A percentile compares a stretch with the other conserved stretches of the same genome.
Evolutionary conservation across 2,113 vertebrate species (phyloP).

Genomic region (Hassar affinis): DNA sequence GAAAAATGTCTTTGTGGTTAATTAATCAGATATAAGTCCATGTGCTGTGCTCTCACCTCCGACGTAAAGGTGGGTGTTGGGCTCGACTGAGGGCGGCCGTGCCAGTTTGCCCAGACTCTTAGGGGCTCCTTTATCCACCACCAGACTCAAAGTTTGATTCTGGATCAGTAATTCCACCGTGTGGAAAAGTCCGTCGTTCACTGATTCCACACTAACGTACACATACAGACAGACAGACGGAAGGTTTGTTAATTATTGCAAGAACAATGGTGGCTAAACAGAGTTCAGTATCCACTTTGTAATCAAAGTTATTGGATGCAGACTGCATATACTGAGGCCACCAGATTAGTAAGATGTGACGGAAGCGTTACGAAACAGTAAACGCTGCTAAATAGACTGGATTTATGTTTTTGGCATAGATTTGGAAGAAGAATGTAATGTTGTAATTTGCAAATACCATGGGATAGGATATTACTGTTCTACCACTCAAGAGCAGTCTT

Average conservation of each 20-base stretch:
- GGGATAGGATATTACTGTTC: neutral
- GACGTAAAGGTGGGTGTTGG: conserved; percentile 90
- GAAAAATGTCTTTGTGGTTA: neutral
- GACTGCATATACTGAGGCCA: neutral
- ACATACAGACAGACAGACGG: conserved; percentile 15
- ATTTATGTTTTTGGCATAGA: neutral
- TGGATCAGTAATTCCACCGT: conserved; percentile 90
- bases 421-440: neutral
- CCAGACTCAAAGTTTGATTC: conserved; percentile 91
- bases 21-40: neutral
- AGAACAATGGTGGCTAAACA: neutral
- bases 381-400: neutral
- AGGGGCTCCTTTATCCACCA: conserved; percentile 90
- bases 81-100: conserved; percentile 83
- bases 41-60: conserved; percentile 77
- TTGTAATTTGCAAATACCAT: neutral
- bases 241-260: neutral
- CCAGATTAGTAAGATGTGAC: neutral
- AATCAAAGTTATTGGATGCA: neutral
- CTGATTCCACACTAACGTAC: conserved; percentile 86
- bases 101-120: conserved; percentile 92
- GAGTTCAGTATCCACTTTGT: neutral
- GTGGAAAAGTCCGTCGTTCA: conserved; percentile 94
- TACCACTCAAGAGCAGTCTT: neutral
- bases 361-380: neutral